Evolutionary conservation across 1,140 invertebrate genomes (phyloP).

Genomic region (Antheraea mylitta): DNA sequence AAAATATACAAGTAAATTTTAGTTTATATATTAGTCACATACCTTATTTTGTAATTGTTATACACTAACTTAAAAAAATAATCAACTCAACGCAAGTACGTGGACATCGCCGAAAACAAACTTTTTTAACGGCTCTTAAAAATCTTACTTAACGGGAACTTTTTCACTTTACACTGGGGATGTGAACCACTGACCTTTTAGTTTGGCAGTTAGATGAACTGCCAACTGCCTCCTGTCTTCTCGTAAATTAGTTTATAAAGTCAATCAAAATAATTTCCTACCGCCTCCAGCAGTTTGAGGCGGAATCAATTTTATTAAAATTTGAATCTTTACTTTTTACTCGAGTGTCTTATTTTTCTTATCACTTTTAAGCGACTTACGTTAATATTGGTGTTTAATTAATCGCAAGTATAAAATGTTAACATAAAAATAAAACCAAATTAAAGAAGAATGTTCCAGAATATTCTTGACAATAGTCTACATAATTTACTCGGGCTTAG

Average conservation of each 20-base stretch:
- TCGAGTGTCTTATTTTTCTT: neutral
- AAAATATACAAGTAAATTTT: too few relatives aligned
- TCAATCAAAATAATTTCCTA: slow-evolving; percentile 27
- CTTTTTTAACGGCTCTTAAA: neutral
- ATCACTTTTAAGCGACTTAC: neutral
- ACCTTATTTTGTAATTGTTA: too few relatives aligned
- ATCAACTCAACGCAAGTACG: neutral
- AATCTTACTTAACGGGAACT: slow-evolving; percentile 3
- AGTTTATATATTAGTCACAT: too few relatives aligned
- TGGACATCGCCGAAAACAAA: neutral
- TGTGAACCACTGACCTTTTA: slow-evolving; percentile 10
- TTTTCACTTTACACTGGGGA: neutral
- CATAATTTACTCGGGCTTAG: too few relatives aligned
- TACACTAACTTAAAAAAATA: slow-evolving; percentile 3
- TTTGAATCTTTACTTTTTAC: neutral
- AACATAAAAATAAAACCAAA: too few relatives aligned
- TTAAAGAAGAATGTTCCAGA: too few relatives aligned
- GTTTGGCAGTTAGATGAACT: slow-evolving; percentile 17
- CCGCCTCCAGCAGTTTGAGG: slow-evolving; percentile 21
- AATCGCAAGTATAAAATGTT: too few relatives aligned
- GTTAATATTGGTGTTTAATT: neutral
- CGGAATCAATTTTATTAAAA: slow-evolving; percentile 19
- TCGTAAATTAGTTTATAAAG: slow-evolving; percentile 28
- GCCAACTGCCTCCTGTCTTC: slow-evolving; percentile 19
- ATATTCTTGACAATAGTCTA: too few relatives aligned